phyloP scores from a whole-genome alignment of 2,888 invertebrate genomes.

The Polymixis flavicincta region DNA sequence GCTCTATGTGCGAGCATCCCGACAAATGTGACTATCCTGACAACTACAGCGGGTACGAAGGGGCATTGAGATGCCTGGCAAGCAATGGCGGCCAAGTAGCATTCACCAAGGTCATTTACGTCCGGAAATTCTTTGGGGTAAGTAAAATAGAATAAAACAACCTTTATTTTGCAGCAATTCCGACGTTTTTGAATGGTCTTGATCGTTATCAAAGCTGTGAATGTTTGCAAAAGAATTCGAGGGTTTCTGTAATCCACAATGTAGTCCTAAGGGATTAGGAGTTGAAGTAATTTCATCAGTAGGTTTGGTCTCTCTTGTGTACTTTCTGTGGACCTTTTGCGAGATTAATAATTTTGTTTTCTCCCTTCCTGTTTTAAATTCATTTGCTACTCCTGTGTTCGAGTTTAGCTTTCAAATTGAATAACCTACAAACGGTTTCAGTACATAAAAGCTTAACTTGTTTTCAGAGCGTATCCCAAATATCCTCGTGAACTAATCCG shows the following conservation, averaged over 20 bases:
- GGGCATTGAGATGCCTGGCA: conserved; percentile 95
- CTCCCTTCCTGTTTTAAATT: conserved; percentile 9
- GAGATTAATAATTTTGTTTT: conserved; percentile 20
- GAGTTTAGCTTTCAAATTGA: conserved; percentile 26
- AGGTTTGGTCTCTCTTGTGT: conserved; percentile 7
- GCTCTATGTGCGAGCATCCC: conserved; percentile 94
- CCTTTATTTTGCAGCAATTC: conserved; percentile 9
- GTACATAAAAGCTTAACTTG: conserved; percentile 24
- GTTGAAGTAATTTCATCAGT: conserved; percentile 30
- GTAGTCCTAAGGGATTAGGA: conserved; percentile 28
- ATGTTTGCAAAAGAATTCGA: conserved; percentile 32
- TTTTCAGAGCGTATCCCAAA: conserved; percentile 41
- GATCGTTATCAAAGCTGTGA: conserved; percentile 5
- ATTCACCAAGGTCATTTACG: conserved; percentile 95
- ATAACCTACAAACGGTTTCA: conserved; percentile 9
- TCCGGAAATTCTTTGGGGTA: conserved; percentile 95
- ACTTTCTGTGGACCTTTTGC: conserved; percentile 25
- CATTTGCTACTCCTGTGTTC: conserved; percentile 6
- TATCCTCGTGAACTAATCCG: conserved; percentile 47
- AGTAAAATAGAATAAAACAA: conserved; percentile 67
- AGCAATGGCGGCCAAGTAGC: conserved; percentile 96
- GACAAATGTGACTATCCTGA: conserved; percentile 95
- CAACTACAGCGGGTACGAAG: conserved; percentile 96
- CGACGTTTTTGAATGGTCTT: not conserved
- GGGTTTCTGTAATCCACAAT: conserved; percentile 20